Evolutionary conservation across 2,888 invertebrate genomes (phyloP).

Genomic region (Pammene fasciana): DNA sequence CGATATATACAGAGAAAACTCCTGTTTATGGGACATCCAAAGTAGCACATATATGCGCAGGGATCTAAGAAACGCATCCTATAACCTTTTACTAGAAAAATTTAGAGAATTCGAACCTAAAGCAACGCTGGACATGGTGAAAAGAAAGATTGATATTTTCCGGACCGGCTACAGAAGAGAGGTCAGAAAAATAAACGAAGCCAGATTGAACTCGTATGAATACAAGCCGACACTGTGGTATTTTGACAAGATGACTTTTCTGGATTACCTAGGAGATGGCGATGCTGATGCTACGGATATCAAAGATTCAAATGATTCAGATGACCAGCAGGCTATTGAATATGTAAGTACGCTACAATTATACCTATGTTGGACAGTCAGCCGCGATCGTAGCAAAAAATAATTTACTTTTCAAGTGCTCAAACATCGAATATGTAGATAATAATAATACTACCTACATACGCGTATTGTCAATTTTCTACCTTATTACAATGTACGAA

Average conservation of each 20-base stretch:
- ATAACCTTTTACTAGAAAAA: slow-evolving; percentile 30
- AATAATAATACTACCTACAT: no score
- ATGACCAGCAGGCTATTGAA: slow-evolving; percentile 31
- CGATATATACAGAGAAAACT: slow-evolving; percentile 30
- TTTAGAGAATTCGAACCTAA: slow-evolving; percentile 31
- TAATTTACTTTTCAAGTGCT: background rate
- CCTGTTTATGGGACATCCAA: slow-evolving; percentile 39
- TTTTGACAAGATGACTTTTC: slow-evolving; percentile 33
- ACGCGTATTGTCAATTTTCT: background rate
- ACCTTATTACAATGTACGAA: background rate
- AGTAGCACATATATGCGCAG: slow-evolving; percentile 24
- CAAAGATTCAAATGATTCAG: slow-evolving; percentile 33
- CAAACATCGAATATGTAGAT: background rate
- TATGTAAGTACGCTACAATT: slow-evolving; percentile 29
- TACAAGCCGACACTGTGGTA: slow-evolving; percentile 42
- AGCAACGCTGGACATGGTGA: slow-evolving; percentile 37
- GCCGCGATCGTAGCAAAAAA: background rate
- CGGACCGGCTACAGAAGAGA: slow-evolving; percentile 41
- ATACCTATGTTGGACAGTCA: background rate
- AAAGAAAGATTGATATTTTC: slow-evolving; percentile 41
- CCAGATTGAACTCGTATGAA: background rate
- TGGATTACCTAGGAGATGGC: slow-evolving; percentile 15
- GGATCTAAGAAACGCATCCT: slow-evolving; percentile 32
- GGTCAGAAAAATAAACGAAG: slow-evolving; percentile 29
- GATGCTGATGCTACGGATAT: background rate